A percentile compares a stretch with the other conserved stretches of the same genome.
phyloP scores from a whole-genome alignment of 2,113 vertebrate species.

The Pollachius pollachius region DNA sequence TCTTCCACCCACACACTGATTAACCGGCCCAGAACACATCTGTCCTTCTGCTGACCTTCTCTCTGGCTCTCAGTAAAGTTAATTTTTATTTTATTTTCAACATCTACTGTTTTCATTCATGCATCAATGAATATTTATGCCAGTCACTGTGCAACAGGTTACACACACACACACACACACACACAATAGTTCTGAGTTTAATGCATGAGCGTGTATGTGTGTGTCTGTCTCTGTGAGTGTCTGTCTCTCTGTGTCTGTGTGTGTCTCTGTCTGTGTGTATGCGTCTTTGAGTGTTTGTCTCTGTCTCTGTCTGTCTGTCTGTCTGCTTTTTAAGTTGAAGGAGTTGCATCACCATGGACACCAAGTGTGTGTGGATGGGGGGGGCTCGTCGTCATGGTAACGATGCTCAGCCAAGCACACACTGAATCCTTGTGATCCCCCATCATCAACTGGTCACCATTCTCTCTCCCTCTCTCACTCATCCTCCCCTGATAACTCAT shows the following conservation, averaged over 20 bases:
- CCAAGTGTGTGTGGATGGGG: slow-evolving; percentile 12
- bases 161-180: background rate
- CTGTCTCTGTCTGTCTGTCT: background rate
- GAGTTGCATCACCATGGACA: slow-evolving; percentile 39
- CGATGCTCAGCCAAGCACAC: slow-evolving; percentile 14
- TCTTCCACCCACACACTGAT: background rate
- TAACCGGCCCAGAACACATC: background rate
- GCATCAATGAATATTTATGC: background rate
- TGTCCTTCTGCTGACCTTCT: too few relatives aligned
- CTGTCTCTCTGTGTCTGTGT: too few relatives aligned
- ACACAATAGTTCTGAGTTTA: background rate
- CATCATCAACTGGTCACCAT: too few relatives aligned
- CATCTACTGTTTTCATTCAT: background rate
- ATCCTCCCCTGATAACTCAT: slow-evolving; percentile 23
- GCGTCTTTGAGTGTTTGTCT: too few relatives aligned
- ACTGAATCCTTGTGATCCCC: slow-evolving; percentile 29
- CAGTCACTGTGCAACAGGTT: background rate
- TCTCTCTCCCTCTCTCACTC: background rate
- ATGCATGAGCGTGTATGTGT: slow-evolving; percentile 8
- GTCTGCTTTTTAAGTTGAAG: slow-evolving; percentile 8
- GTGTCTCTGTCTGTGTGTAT: too few relatives aligned
- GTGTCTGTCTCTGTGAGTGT: background rate
- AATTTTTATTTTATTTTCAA: background rate
- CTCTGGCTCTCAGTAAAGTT: background rate
- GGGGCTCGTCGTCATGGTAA: slow-evolving; percentile 38